phyloP scores from a whole-genome alignment of 2,888 invertebrate species.

The Tetramorium bicarinatum region DNA sequence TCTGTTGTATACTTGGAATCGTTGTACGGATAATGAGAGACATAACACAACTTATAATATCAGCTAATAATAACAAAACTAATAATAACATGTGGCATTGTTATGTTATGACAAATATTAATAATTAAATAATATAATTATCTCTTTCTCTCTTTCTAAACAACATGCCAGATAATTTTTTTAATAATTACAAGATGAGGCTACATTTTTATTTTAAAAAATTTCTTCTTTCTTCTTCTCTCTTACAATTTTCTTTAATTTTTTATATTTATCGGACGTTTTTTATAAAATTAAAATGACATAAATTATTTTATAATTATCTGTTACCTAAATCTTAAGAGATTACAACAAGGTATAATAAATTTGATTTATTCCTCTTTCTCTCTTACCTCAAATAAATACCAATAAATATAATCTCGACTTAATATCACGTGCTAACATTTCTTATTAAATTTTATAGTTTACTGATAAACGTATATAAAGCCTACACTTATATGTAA shows the following conservation, averaged over 20 bases:
- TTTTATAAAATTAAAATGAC: neutral
- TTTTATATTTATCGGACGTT: neutral
- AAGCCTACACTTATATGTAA: neutral
- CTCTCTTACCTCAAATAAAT: neutral
- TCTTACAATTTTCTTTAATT: neutral
- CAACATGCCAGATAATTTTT: neutral
- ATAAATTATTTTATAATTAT: neutral
- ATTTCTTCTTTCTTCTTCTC: neutral
- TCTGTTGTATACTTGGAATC: conserved; percentile 8
- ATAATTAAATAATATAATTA: neutral
- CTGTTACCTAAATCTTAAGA: neutral
- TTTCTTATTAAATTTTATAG: neutral
- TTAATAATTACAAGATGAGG: neutral
- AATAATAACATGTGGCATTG: neutral
- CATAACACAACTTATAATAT: neutral
- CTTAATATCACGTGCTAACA: neutral
- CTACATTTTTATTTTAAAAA: neutral
- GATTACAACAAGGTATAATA: neutral
- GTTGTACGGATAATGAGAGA: neutral
- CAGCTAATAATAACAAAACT: neutral
- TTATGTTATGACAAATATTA: conserved; percentile 18
- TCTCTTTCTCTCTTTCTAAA: neutral
- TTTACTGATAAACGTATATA: neutral
- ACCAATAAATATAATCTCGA: neutral
- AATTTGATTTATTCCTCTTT: neutral